Conservation (phyloP, 2,797 vertebrate species). For the Phoxinus dragarum region DNA sequence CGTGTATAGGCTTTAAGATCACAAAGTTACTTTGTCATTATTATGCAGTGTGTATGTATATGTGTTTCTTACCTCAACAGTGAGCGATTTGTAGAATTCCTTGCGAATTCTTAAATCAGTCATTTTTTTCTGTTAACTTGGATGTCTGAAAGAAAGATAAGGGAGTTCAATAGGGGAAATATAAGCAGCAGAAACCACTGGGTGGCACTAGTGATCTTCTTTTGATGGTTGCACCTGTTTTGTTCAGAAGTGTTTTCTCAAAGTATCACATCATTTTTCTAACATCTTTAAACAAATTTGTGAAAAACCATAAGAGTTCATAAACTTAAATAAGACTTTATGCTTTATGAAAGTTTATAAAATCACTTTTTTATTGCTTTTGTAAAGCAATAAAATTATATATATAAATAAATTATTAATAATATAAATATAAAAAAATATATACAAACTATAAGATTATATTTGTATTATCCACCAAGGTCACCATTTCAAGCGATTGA, state of each 20-base stretch:
- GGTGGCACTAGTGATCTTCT: slow-evolving; percentile 56
- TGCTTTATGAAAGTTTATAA: slow-evolving; percentile 5
- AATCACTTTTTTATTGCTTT: background rate
- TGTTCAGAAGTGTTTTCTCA: background rate
- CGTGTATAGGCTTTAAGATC: background rate
- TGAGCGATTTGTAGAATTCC: slow-evolving; percentile 70
- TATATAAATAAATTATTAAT: too few relatives aligned
- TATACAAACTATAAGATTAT: too few relatives aligned
- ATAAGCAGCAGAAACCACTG: slow-evolving; percentile 54
- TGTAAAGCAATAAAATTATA: too few relatives aligned
- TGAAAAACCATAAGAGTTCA: background rate
- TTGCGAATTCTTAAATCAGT: slow-evolving; percentile 67
- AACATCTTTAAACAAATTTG: background rate
- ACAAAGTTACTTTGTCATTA: background rate
- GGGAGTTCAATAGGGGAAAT: background rate
- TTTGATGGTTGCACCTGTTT: slow-evolving; percentile 11
- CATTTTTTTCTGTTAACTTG: slow-evolving; percentile 68
- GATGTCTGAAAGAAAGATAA: slow-evolving; percentile 37
- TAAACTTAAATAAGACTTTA: slow-evolving; percentile 10
- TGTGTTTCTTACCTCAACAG: slow-evolving; percentile 80
- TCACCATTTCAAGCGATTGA: slow-evolving; percentile 1
- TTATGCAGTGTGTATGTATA: background rate
- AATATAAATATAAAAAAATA: too few relatives aligned
- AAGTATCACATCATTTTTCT: background rate
- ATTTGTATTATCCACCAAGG: background rate